Evolutionary conservation across 1,140 invertebrate species (phyloP), one percentile per base, ranked within the genome.

Genomic region (Tribolium castaneum): DNA sequence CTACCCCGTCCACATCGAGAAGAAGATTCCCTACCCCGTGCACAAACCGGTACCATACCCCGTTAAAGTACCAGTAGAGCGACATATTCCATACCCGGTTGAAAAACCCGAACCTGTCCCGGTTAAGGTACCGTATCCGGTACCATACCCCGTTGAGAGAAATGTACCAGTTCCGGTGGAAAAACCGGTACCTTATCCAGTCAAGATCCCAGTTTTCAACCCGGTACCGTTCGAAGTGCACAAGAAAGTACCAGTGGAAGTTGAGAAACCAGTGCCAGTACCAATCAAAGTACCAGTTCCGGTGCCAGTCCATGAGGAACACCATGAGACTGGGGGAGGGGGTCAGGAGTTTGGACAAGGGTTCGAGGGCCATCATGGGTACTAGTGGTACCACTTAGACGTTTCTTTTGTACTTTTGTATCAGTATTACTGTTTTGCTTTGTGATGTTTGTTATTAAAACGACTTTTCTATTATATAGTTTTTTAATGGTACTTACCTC

Each of bases 231-330:
- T 91, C 6, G 90, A 91, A 75, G 92, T 94, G 0, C 87, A 89
- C 82, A 91, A 90, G 77, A 92, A 92, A 83, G 92, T 94, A 62
- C 91, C 92, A 2, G 88, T 89, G 54, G 85, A 87, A 7, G 88
- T 91, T 1, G 87, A 89, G 59, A 89, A 89, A 79, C 88, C 86
- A 3, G 87, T 89, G 35, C 90, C 90, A 16, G 90, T 90, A 52
- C 90, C 92, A 12, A 92, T 94, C 2, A 91, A 93, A 85, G 92
- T 93, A 10, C 90, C 89, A 77, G 90, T 93, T 1, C 90, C 91
- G 1, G 86, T 90, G 5, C 86, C 89, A 19, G 88, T 92, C 9
- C 83, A 89, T n/a, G 85, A 89, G 75, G 83, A 88, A 70, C 77
- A 87, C 16, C 82, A 86, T 3, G 81, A 84, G 14, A 78, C 80